Percentiles rank a stretch among this genome's conserved stretches.
Conservation (phyloP, 2,888 invertebrate genomes). For the Parochlus steinenii region DNA sequence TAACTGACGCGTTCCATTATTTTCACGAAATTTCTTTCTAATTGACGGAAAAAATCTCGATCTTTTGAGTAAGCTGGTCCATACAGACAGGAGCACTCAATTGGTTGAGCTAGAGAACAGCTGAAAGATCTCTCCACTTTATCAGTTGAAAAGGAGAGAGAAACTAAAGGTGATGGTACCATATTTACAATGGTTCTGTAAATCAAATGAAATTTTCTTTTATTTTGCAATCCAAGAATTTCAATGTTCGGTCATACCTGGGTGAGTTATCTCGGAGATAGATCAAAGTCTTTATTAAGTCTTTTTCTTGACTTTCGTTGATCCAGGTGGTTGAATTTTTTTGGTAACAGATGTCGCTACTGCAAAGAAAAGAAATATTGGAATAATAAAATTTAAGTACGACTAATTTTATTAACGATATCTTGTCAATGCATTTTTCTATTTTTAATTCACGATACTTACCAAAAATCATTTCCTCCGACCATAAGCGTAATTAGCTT, state of each 20-base stretch:
- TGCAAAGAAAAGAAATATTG: no score
- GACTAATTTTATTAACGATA: no score
- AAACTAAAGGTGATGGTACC: conserved; percentile 17
- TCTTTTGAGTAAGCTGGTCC: conserved; percentile 16
- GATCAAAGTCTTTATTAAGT: conserved; percentile 32
- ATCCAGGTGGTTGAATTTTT: conserved; percentile 24
- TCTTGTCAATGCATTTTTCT: no score
- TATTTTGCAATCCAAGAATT: background rate
- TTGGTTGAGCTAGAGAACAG: conserved; percentile 15
- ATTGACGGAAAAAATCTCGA: conserved; percentile 14
- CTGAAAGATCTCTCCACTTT: conserved; percentile 14
- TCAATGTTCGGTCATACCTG: conserved; percentile 19
- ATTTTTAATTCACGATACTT: no score
- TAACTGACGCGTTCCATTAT: conserved; percentile 17
- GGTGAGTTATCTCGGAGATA: conserved; percentile 38
- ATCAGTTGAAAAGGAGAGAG: conserved; percentile 16
- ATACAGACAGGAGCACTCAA: conserved; percentile 17
- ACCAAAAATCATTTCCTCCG: conserved; percentile 43
- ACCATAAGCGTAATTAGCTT: conserved; percentile 41
- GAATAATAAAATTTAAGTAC: no score
- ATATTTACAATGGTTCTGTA: conserved; percentile 17
- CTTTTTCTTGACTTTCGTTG: conserved; percentile 30
- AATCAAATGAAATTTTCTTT: conserved; percentile 4
- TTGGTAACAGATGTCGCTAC: conserved; percentile 33
- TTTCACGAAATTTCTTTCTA: conserved; percentile 16